These are phyloP conservation scores for Dendrolimus houi DNA, from an alignment of 2,888 invertebrate species.

Conservation along the genomic window DNA sequence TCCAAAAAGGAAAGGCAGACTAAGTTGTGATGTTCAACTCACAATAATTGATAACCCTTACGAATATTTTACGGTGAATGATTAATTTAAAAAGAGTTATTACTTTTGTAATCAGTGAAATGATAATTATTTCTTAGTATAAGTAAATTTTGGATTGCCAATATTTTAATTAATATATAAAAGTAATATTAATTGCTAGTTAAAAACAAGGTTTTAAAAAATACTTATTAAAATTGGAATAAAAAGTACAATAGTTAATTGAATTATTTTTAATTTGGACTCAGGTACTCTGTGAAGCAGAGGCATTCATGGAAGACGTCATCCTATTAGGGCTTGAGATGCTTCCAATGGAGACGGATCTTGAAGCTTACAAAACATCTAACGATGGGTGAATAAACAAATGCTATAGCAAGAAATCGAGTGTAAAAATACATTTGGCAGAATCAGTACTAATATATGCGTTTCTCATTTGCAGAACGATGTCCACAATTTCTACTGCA, in stretches of 20 bases:
- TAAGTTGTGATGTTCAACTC: constrained; percentile 47
- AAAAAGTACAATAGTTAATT: not conserved
- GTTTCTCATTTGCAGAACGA: constrained; percentile 16
- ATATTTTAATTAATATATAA: not conserved
- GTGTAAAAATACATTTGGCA: too few relatives aligned
- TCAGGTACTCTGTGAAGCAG: constrained; percentile 58
- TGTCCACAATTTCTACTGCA: constrained; percentile 37
- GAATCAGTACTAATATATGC: too few relatives aligned
- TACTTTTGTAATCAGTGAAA: too few relatives aligned
- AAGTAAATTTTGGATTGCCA: too few relatives aligned
- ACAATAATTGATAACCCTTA: constrained; percentile 55
- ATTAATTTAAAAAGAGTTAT: not conserved
- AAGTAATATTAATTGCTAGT: not conserved
- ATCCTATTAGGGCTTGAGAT: constrained; percentile 57
- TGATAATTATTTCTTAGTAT: too few relatives aligned
- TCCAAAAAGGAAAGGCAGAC: constrained; percentile 48
- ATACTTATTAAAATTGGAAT: too few relatives aligned
- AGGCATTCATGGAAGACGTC: constrained; percentile 66
- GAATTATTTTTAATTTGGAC: constrained; percentile 6
- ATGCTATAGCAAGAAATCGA: too few relatives aligned
- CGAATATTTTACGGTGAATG: constrained; percentile 52
- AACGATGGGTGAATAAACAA: constrained; percentile 26
- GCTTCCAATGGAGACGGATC: constrained; percentile 58
- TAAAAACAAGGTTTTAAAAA: not conserved
- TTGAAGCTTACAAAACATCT: constrained; percentile 36